phyloP scores from a whole-genome alignment of 2,797 vertebrate species.

The Dryobates pubescens region DNA sequence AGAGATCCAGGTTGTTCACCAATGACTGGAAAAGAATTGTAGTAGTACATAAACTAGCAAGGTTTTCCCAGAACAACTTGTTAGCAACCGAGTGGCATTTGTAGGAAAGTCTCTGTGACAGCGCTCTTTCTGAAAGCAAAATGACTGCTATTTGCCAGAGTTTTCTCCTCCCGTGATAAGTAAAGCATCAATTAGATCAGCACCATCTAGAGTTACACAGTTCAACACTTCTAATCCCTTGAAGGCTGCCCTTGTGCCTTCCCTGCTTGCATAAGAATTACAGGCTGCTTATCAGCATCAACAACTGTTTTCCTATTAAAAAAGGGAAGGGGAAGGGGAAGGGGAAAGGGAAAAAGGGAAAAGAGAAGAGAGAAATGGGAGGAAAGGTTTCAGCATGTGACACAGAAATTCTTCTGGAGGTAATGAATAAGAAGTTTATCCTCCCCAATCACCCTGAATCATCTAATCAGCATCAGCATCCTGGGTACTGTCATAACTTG shows the following conservation, averaged over 20 bases:
- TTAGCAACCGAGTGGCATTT: conserved; percentile 29
- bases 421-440: neutral
- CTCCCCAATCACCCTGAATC: neutral
- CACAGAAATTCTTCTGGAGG: neutral
- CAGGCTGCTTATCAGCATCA: conserved; percentile 11
- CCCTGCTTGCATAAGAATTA: neutral
- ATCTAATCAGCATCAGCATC: neutral
- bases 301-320: neutral
- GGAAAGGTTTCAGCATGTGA: neutral
- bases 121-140: conserved; percentile 20
- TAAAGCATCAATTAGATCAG: conserved; percentile 40
- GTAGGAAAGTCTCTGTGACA: conserved; percentile 3
- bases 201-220: conserved; percentile 7
- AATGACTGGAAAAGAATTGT: neutral
- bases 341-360: neutral
- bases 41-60: conserved; percentile 16
- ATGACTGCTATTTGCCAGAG: neutral
- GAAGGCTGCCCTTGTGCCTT: conserved; percentile 33
- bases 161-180: conserved; percentile 16
- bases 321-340: no score
- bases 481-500: neutral
- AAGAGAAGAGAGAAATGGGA: neutral
- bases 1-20: neutral
- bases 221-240: conserved; percentile 10
- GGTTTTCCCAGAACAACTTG: conserved; percentile 45